These are phyloP conservation scores for Caenorhabditis becei DNA, from an alignment of 2,888 invertebrate genomes.

Conservation along the genomic window DNA sequence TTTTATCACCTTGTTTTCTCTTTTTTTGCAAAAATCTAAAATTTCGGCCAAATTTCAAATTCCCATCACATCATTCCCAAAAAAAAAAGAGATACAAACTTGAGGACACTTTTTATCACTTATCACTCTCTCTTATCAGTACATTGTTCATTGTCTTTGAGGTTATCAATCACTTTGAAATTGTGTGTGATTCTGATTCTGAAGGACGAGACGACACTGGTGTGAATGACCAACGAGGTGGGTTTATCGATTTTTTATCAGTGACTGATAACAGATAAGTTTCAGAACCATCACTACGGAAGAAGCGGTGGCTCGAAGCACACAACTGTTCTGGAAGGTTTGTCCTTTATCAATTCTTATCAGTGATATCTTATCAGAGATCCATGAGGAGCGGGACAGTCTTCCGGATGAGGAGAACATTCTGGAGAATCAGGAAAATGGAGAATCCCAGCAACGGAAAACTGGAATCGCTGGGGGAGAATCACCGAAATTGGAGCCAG, in stretches of 20 bases:
- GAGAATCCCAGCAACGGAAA: conserved; percentile 7
- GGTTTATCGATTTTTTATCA: background rate
- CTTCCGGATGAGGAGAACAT: conserved; percentile 40
- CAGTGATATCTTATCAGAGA: conserved; percentile 29
- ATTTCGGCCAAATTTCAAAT: no score
- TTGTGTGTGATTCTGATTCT: background rate
- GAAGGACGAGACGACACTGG: background rate
- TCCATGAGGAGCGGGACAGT: conserved; percentile 55
- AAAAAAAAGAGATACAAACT: no score
- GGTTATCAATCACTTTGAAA: background rate
- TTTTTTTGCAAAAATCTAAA: no score
- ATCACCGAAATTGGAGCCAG: conserved; percentile 14
- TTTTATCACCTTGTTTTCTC: no score
- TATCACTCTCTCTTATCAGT: no score
- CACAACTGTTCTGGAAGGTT: conserved; percentile 42
- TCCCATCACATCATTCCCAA: no score
- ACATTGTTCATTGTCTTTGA: background rate
- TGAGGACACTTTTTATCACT: no score
- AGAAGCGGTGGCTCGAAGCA: conserved; percentile 34
- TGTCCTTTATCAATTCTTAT: background rate
- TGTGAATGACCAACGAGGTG: conserved; percentile 55
- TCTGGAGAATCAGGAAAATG: conserved; percentile 5
- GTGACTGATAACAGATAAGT: background rate
- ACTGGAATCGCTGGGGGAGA: conserved; percentile 20
- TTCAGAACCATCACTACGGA: conserved; percentile 36